Evolutionary conservation across 2,888 invertebrate species (phyloP).

Genomic region (Pristionchus entomophagus): DNA sequence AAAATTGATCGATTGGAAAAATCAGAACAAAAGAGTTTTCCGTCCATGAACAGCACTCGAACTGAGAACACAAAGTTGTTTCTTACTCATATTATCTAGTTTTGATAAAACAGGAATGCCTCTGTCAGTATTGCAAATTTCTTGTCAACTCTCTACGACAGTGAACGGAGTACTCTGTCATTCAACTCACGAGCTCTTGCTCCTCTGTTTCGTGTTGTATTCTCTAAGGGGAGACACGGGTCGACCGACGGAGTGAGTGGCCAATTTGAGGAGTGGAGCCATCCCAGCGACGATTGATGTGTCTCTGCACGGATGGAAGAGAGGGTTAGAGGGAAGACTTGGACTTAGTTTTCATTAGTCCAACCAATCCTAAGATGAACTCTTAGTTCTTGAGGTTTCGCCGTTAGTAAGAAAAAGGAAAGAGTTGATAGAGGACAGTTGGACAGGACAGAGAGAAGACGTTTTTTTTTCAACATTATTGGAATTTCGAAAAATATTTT

Average conservation of each 20-base stretch:
- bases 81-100: too few relatives aligned
- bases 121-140: too few relatives aligned
- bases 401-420: neutral
- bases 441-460: neutral
- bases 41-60: too few relatives aligned
- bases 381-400: too few relatives aligned
- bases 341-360: neutral
- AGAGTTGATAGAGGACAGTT: neutral
- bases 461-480: slow-evolving; percentile 34
- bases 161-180: too few relatives aligned
- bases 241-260: slow-evolving; percentile 50
- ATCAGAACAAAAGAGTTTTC: neutral
- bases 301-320: slow-evolving; percentile 60
- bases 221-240: slow-evolving; percentile 43
- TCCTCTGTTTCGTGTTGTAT: slow-evolving; percentile 39
- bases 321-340: neutral
- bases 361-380: too few relatives aligned
- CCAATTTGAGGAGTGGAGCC: slow-evolving; percentile 65
- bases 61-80: neutral
- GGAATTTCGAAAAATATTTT: slow-evolving; percentile 47
- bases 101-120: too few relatives aligned
- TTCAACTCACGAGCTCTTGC: slow-evolving; percentile 28
- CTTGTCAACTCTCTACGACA: too few relatives aligned
- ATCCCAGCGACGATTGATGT: slow-evolving; percentile 71
- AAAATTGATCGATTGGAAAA: too few relatives aligned